A percentile compares a stretch with the other conserved stretches of the same genome.
phyloP scores from a whole-genome alignment of 2,113 vertebrate genomes.

The Laticauda colubrina region DNA sequence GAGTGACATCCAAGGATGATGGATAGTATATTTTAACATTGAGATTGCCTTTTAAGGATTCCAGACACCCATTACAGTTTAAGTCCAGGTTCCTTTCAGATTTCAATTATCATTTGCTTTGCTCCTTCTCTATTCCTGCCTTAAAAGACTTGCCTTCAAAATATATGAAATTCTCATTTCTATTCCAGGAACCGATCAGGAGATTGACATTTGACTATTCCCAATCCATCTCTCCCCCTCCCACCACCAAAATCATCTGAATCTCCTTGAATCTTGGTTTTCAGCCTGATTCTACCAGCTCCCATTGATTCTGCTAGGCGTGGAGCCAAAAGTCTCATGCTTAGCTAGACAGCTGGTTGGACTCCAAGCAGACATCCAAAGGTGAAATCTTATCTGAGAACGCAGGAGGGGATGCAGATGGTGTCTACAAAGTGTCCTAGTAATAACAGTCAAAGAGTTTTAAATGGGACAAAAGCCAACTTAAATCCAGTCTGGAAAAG shows the following conservation, averaged over 20 bases:
- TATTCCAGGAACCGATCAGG: background rate
- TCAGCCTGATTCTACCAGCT: background rate
- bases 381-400: conserved; percentile 59
- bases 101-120: background rate
- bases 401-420: conserved; percentile 27
- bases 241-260: background rate
- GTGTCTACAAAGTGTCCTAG: conserved; percentile 25
- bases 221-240: background rate
- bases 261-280: conserved; percentile 2
- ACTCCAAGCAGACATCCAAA: conserved; percentile 38
- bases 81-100: background rate
- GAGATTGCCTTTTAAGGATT: background rate
- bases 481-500: conserved; percentile 40
- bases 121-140: background rate
- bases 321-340: conserved; percentile 12
- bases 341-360: conserved; percentile 17
- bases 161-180: background rate
- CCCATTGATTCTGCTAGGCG: conserved; percentile 22
- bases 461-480: conserved; percentile 39
- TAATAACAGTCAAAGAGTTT: conserved; percentile 40
- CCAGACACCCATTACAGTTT: background rate
- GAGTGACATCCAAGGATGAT: background rate
- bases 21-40: background rate
- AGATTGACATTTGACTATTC: background rate
- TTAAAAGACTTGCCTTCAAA: background rate